Conservation (phyloP, 2,888 invertebrate species). For the Salticus scenicus region DNA sequence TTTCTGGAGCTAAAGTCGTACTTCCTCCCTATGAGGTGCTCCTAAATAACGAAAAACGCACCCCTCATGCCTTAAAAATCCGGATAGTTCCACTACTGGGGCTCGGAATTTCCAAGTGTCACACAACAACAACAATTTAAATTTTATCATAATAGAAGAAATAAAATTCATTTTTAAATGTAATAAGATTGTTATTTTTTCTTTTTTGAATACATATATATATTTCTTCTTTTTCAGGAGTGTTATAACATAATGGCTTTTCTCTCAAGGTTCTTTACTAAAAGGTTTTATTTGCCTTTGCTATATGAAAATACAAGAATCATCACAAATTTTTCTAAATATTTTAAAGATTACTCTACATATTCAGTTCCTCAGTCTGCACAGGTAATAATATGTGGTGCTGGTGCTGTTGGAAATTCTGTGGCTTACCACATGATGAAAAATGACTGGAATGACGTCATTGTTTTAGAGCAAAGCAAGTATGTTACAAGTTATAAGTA, state of each 20-base stretch:
- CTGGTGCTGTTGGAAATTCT: constrained; percentile 84
- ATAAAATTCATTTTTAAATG: no score
- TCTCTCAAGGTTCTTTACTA: neutral
- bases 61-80: no score
- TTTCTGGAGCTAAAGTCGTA: no score
- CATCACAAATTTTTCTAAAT: neutral
- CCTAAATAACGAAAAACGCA: no score
- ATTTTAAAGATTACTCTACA: neutral
- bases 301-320: neutral
- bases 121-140: no score
- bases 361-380: constrained; percentile 70
- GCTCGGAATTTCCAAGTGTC: no score
- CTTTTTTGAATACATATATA: neutral
- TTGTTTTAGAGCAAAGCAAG: constrained; percentile 82
- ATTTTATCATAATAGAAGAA: no score
- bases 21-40: no score
- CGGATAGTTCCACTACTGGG: no score
- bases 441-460: constrained; percentile 83
- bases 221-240: neutral
- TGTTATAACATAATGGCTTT: neutral
- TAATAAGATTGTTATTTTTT: no score
- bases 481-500: no score
- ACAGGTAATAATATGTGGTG: constrained; percentile 79
- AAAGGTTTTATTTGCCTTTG: neutral
- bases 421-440: constrained; percentile 84